Base-by-base conservation (phyloP, 1,140 invertebrate genomes). In the Zaprionus vittiger region DNA sequence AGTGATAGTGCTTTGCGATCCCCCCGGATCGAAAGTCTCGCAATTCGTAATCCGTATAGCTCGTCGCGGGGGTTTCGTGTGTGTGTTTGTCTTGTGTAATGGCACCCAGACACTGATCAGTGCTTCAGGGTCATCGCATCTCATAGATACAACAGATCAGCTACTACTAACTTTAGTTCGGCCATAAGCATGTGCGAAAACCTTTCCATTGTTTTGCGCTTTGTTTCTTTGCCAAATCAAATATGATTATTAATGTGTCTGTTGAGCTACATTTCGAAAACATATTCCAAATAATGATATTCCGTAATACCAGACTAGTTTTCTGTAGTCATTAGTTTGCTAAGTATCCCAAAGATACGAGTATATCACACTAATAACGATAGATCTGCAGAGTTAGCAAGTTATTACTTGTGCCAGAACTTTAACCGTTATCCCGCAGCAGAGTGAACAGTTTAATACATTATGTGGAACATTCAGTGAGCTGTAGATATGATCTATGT, bases 1-100 rank as follows among this genome's bases (percentile, higher is more conserved):
- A 92, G 91, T 83, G 91, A 92, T 91, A 92, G 91, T 91, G 81
- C 70, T 83, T 77, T 70, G 52, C 63, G 28, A 49, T 20, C 26
- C 17, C 28, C 12, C 26, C 44, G 20, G 44, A 11, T 15, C 47
- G 76, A 69, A 67, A 73, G 79, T 79, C 67, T 69, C 77, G 77
- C 78, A 81, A 79, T 71, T 69, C 44, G 55, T 55, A 47, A 65
- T 55, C 63, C 31, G 24, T 12, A 31, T 5, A 24, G 34, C 60
- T 63, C 41, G 55, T 61, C 55, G 28, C 24, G 49, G 59, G 31
- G 63, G 59, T 64, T 56, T 34, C 15, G 7, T 9, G 4, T 44
- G 15, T 44, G n/a, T 6, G 37, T 34, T 11, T 34, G 9, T 59
- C 55, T 76, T 76, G 73, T 72, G 73, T 72, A 76, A 76, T 71